Percentiles rank a stretch among this genome's conserved stretches.
These are phyloP conservation scores for Drosophila pseudoananassae DNA, from an alignment of 1,140 invertebrate genomes.

Conservation along the genomic window DNA sequence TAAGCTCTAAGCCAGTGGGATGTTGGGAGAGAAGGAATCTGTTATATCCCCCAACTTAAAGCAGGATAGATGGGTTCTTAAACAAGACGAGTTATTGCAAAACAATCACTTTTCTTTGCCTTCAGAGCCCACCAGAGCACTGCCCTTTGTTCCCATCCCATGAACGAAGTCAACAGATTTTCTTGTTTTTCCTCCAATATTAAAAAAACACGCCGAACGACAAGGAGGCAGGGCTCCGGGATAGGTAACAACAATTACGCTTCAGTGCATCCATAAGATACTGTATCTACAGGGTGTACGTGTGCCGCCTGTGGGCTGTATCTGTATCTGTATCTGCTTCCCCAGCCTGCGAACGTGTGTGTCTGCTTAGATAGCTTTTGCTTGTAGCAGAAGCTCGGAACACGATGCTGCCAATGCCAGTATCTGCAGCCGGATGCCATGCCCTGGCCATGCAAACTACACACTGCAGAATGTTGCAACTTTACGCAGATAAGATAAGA, in stretches of 20 bases:
- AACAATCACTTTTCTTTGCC: too few relatives aligned
- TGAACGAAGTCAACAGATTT: conserved; percentile 33
- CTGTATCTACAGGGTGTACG: conserved; percentile 57
- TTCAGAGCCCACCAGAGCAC: conserved; percentile 27
- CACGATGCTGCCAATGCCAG: conserved; percentile 9
- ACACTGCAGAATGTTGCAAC: conserved; percentile 36
- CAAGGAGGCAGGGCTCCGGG: conserved; percentile 11
- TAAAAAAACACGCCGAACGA: conserved; percentile 38
- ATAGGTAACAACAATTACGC: conserved; percentile 70
- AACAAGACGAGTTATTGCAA: too few relatives aligned
- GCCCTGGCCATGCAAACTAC: conserved; percentile 53
- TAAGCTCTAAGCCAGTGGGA: conserved; percentile 3
- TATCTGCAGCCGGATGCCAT: conserved; percentile 24
- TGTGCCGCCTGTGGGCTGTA: conserved; percentile 40
- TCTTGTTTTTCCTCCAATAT: conserved; percentile 39
- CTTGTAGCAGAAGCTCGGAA: conserved; percentile 32
- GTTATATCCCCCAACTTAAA: too few relatives aligned
- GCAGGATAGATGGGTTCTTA: too few relatives aligned
- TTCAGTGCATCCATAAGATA: conserved; percentile 77
- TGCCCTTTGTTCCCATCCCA: conserved; percentile 29
- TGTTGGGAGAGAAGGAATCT: too few relatives aligned
- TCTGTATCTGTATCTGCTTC: conserved; percentile 8
- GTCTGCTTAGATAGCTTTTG: conserved; percentile 38
- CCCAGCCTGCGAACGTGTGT: conserved; percentile 13
- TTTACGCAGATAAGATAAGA: conserved; percentile 46